phyloP scores from a whole-genome alignment of 2,888 invertebrate genomes.

The Anodontia alba region DNA sequence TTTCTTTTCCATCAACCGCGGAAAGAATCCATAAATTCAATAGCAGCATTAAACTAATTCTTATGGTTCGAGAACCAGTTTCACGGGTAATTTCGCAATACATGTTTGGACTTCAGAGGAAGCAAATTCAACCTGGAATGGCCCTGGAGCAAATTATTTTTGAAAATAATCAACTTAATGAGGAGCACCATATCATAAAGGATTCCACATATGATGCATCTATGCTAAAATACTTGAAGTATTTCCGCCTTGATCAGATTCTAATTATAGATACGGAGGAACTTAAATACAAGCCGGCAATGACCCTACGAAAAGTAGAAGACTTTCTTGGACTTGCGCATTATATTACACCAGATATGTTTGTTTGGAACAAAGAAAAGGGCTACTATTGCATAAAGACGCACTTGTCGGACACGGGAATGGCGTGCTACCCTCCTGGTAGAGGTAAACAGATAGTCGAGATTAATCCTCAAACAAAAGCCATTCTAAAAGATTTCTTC shows the following conservation, averaged over 20 bases:
- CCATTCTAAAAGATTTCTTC: not conserved
- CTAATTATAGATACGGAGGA: not conserved
- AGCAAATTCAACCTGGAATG: not conserved
- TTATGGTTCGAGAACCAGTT: not conserved
- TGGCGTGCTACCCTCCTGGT: not conserved
- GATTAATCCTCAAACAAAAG: not conserved
- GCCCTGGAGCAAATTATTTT: not conserved
- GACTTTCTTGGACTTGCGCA: not conserved
- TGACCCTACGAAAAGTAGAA: not conserved
- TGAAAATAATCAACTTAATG: not conserved
- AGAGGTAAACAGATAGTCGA: not conserved
- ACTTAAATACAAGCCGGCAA: not conserved
- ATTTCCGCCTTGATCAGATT: not conserved
- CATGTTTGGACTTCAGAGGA: not conserved
- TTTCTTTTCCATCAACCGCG: not conserved
- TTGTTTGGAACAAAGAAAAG: conserved; percentile 2
- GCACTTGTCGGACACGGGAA: not conserved
- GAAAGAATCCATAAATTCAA: not conserved
- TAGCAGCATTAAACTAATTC: not conserved
- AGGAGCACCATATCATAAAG: not conserved
- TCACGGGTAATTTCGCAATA: not conserved
- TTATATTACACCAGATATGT: not conserved
- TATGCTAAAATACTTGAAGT: not conserved
- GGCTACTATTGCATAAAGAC: not conserved
- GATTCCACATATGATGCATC: not conserved